These are phyloP conservation scores for Megalonaias nervosa DNA, from an alignment of 1,140 invertebrate genomes.

Conservation along the genomic window DNA sequence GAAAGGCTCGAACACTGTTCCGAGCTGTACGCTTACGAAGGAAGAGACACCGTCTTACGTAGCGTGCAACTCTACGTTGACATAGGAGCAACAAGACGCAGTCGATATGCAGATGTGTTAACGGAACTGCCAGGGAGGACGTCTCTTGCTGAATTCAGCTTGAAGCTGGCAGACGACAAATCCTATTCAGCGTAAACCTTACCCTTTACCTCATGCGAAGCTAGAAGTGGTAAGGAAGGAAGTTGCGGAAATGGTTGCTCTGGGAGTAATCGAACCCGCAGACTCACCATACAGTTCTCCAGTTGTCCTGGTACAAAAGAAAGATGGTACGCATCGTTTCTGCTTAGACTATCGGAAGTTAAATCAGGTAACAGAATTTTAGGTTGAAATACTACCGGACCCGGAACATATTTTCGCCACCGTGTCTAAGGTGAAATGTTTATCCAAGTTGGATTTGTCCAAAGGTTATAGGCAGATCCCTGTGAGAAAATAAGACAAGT, in stretches of 20 bases:
- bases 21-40: no score
- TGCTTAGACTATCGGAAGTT: conserved; percentile 52
- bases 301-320: conserved; percentile 52
- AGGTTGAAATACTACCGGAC: conserved; percentile 49
- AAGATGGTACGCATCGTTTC: conserved; percentile 44
- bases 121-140: no score
- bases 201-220: no score
- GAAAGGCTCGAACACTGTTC: no score
- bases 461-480: conserved; percentile 68
- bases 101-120: no score
- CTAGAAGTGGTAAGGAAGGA: no score
- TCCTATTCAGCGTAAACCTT: no score
- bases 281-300: conserved; percentile 50
- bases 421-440: conserved; percentile 35
- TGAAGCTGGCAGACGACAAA: no score
- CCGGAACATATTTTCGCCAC: conserved; percentile 48
- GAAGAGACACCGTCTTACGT: no score
- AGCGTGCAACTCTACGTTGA: no score
- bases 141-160: no score
- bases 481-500: conserved; percentile 55
- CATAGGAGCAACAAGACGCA: no score
- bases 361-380: conserved; percentile 45
- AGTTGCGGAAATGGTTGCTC: conserved; percentile 12
- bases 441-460: conserved; percentile 41
- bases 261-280: conserved; percentile 36